Conservation (phyloP, 2,797 vertebrate species). For the Pseudomugil tenellus region DNA sequence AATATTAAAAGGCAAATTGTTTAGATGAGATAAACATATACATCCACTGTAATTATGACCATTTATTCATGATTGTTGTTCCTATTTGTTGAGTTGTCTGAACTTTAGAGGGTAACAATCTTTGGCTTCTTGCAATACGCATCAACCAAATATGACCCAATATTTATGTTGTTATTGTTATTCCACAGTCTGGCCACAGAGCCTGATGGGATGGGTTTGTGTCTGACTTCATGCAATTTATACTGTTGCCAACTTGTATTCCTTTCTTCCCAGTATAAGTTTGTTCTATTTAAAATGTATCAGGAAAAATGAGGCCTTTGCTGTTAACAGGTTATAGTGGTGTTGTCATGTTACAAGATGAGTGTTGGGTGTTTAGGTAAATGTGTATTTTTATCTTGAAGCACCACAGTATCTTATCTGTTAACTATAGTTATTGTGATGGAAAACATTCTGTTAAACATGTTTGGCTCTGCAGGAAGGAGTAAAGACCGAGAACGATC, state of each 20-base stretch:
- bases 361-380: background rate
- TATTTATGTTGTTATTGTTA: background rate
- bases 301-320: rapidly evolving
- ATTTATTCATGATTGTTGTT: background rate
- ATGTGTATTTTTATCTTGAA: background rate
- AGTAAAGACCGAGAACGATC: conserved; percentile 93
- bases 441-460: background rate
- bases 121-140: background rate
- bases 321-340: background rate
- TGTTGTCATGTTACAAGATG: background rate
- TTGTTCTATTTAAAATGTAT: background rate
- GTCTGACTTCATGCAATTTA: background rate
- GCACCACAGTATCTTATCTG: background rate
- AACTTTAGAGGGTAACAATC: too few relatives aligned
- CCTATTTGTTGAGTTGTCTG: background rate
- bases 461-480: conserved; percentile 82
- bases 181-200: background rate
- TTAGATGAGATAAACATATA: background rate
- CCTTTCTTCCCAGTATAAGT: background rate
- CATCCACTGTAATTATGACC: too few relatives aligned
- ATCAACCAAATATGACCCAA: background rate
- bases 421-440: background rate
- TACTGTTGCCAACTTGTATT: background rate
- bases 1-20: background rate
- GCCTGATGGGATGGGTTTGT: background rate